A percentile compares a stretch with the other conserved stretches of the same genome.
phyloP scores from a whole-genome alignment of 1,140 invertebrate species.

The Macrobrachium rosenbergii region DNA sequence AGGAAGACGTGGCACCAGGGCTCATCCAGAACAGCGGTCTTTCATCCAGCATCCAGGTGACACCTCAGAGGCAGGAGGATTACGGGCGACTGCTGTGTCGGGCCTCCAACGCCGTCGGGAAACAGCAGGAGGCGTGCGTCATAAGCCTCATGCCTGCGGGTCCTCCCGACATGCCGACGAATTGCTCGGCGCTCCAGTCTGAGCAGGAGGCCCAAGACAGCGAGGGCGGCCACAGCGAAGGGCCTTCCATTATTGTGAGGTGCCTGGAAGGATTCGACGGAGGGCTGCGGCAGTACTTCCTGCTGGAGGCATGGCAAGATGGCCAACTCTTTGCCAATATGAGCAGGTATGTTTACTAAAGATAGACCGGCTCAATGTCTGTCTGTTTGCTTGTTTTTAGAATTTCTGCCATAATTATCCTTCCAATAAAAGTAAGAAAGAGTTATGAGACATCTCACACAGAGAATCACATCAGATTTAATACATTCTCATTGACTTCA shows the following conservation, averaged over 20 bases:
- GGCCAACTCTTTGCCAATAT: not conserved
- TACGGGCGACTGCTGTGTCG: constrained; percentile 11
- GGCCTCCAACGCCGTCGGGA: constrained; percentile 7
- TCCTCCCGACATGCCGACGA: not conserved
- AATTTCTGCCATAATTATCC: too few species aligned
- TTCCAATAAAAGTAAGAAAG: too few species aligned
- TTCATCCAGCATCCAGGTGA: not conserved
- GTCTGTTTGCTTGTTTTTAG: too few species aligned
- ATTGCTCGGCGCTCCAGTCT: constrained; percentile 3
- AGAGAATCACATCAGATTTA: too few species aligned
- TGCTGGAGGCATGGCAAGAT: constrained; percentile 12
- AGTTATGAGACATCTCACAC: too few species aligned
- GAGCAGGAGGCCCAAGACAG: not conserved
- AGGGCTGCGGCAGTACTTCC: not conserved
- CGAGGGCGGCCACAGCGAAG: not conserved
- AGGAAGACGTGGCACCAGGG: not conserved
- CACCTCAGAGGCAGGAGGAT: not conserved
- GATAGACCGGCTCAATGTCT: too few species aligned
- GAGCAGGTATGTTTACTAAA: not conserved
- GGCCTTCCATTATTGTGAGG: not conserved
- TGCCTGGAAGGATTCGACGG: constrained; percentile 21
- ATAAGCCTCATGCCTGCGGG: constrained; percentile 1
- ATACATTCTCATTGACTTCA: too few species aligned
- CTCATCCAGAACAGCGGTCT: not conserved
- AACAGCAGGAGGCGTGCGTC: constrained; percentile 3